These are phyloP conservation scores for Biston betularia DNA, from an alignment of 2,888 invertebrate species.

Conservation along the genomic window DNA sequence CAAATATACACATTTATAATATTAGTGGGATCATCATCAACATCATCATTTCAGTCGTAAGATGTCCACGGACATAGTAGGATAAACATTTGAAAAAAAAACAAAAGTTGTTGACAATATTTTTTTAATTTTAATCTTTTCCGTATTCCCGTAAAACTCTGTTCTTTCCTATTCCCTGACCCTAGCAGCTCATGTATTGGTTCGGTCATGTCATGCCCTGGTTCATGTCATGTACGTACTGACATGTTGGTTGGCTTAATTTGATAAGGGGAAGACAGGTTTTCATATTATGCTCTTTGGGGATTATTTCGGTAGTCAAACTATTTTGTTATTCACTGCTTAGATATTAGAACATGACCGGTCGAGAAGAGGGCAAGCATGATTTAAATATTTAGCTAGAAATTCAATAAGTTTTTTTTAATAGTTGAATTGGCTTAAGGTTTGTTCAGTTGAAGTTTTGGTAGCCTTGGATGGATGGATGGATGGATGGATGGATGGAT, in stretches of 20 bases:
- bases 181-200: conserved; percentile 8
- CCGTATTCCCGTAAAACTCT: background rate
- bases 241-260: conserved; percentile 27
- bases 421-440: too few relatives aligned
- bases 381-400: background rate
- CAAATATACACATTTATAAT: too few relatives aligned
- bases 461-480: too few relatives aligned
- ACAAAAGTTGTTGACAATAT: too few relatives aligned
- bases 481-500: too few relatives aligned
- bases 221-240: conserved; percentile 45
- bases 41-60: too few relatives aligned
- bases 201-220: conserved; percentile 37
- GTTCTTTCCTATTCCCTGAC: background rate
- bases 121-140: too few relatives aligned
- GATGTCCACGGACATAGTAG: too few relatives aligned
- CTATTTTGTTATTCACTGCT: conserved; percentile 7
- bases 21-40: too few relatives aligned
- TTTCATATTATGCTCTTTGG: conserved; percentile 9
- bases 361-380: background rate
- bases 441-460: too few relatives aligned
- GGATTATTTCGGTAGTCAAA: conserved; percentile 4
- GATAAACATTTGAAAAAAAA: too few relatives aligned
- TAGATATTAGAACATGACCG: background rate
- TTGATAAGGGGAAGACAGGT: conserved; percentile 27
- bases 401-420: too few relatives aligned